These are phyloP conservation scores for Discoglossus pictus DNA, from an alignment of 2,797 vertebrate genomes.

Conservation along the genomic window DNA sequence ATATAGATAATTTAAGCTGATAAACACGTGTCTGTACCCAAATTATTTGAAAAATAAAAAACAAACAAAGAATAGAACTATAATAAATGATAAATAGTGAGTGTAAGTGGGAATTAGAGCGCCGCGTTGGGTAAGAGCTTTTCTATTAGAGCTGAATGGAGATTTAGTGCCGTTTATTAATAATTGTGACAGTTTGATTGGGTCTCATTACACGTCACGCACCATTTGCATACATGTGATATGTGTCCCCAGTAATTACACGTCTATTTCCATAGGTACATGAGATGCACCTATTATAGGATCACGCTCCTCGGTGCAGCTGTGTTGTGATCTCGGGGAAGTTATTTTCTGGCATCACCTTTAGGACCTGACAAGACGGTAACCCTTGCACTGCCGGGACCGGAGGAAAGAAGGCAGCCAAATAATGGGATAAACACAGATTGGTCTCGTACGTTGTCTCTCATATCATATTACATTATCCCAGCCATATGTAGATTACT, in stretches of 20 bases:
- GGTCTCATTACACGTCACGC: constrained; percentile 56
- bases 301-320: constrained; percentile 66
- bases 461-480: too few relatives aligned
- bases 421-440: too few relatives aligned
- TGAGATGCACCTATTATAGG: constrained; percentile 69
- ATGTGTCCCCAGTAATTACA: constrained; percentile 76
- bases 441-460: too few relatives aligned
- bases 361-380: constrained; percentile 65
- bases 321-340: constrained; percentile 78
- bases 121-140: background rate
- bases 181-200: constrained; percentile 28
- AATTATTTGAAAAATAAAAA: too few relatives aligned
- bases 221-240: constrained; percentile 70
- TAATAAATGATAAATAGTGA: too few relatives aligned
- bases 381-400: constrained; percentile 14
- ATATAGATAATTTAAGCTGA: too few relatives aligned
- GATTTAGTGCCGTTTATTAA: constrained; percentile 13
- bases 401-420: too few relatives aligned
- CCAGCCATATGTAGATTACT: too few relatives aligned
- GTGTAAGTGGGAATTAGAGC: too few relatives aligned
- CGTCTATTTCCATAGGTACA: constrained; percentile 73
- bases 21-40: too few relatives aligned
- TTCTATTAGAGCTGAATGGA: background rate
- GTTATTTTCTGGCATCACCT: constrained; percentile 72
- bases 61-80: too few relatives aligned